Evolutionary conservation across 1,140 invertebrate species (phyloP), one percentile per base, ranked within the genome.

Genomic region (Brevipalpus yothersi): DNA sequence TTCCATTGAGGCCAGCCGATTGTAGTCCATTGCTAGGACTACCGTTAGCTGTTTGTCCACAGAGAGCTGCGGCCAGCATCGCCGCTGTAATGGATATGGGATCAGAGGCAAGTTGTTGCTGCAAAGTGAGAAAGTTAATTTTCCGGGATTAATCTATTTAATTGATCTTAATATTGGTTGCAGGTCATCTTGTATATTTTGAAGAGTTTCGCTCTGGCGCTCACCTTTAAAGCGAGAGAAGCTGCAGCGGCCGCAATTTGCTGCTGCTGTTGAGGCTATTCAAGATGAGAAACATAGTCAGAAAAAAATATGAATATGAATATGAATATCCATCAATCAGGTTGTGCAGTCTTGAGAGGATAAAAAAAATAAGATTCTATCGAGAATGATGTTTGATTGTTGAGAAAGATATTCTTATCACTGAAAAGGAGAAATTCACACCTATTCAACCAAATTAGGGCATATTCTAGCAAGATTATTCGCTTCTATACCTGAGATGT

Each of bases 251-350:
- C 39, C 9, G 21, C 53, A 11, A 42, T 19, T 31, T 51, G 58
- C 39, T 59, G 56, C 12, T 23, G 19, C 40, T 56, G 55, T 15
- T 56, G 57, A 39, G 45, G 57, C 41, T 59, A 47, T 40, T 59
- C 47, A 41, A 53, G 47, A 23, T 59, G 56, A 11, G 31, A 31
- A 31, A 31, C 5, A 3, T 31, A 31, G 5, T 31, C 31, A 31
- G 2, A 2, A 47, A 47, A 15, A 47, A 45, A 45, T 45, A 10
- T 45, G 42, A 45, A 45, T 45, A 10, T 45, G 42, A 45, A 45
- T 45, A 10, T 45, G 15, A 45, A 45, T 15, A 15, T 45, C 15
- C 9, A 15, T 45, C 9, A 45, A 15, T 9, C 15, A 45, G 42
- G 15, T 45, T 45, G 42, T 10, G 9, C 15, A 45, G 9, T 45